These are phyloP conservation scores for Margaritifera margaritifera DNA, from an alignment of 2,888 invertebrate species.

Conservation along the genomic window DNA sequence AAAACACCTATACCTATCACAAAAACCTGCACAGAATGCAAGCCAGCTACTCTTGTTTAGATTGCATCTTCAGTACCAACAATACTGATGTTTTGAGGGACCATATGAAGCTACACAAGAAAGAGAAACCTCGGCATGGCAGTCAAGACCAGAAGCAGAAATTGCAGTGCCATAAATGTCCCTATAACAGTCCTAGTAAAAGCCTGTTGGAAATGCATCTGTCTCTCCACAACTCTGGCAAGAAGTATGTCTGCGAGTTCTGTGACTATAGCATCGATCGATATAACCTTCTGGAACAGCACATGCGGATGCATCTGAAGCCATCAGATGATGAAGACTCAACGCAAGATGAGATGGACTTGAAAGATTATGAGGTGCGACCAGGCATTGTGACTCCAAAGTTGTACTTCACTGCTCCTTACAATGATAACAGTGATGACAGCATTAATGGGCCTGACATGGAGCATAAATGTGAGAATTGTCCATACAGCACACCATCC, in stretches of 20 bases:
- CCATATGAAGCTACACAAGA: constrained; percentile 51
- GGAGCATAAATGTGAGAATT: constrained; percentile 60
- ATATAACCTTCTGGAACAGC: constrained; percentile 35
- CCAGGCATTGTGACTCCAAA: constrained; percentile 44
- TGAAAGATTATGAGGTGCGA: constrained; percentile 23
- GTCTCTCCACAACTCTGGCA: constrained; percentile 47
- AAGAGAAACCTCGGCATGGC: constrained; percentile 29
- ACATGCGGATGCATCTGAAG: constrained; percentile 37
- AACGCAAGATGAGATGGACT: constrained; percentile 29
- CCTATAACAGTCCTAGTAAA: constrained; percentile 46
- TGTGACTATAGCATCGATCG: constrained; percentile 51
- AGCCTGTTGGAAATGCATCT: constrained; percentile 43
- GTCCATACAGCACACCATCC: constrained; percentile 59
- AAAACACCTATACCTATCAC: constrained; percentile 51
- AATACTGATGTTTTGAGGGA: constrained; percentile 45
- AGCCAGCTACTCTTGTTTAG: constrained; percentile 52
- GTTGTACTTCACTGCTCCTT: constrained; percentile 38
- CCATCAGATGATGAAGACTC: constrained; percentile 31
- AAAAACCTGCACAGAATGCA: constrained; percentile 55
- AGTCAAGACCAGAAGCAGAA: constrained; percentile 11
- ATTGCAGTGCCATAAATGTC: constrained; percentile 51
- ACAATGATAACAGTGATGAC: constrained; percentile 36
- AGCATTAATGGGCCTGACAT: constrained; percentile 28
- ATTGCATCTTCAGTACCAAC: constrained; percentile 57
- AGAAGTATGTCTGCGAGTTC: constrained; percentile 43